Conservation (phyloP, 2,797 vertebrate genomes). For the Chaetophractus vellerosus region DNA sequence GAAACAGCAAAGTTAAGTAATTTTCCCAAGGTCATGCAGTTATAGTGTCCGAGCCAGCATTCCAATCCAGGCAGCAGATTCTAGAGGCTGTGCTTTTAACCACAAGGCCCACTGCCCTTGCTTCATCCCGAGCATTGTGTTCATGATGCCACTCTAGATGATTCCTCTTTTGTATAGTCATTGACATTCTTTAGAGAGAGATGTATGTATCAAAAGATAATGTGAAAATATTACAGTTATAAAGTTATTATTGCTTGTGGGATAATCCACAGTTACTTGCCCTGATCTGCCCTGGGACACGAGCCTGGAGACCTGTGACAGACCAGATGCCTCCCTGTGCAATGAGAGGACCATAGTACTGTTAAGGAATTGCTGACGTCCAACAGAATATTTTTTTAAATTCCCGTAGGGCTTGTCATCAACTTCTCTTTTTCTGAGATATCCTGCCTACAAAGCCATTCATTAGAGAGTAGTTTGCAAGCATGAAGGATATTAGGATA, state of each 20-base stretch:
- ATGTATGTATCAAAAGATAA: neutral
- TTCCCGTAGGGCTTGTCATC: neutral
- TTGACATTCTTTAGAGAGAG: neutral
- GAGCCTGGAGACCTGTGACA: neutral
- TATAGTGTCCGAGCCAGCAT: neutral
- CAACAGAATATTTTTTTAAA: neutral
- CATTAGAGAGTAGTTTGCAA: slow-evolving; percentile 48
- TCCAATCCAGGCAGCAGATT: neutral
- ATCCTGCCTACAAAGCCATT: slow-evolving; percentile 30
- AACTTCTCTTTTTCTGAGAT: slow-evolving; percentile 32
- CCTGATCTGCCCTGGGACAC: neutral
- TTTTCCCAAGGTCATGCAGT: neutral
- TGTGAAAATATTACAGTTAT: neutral
- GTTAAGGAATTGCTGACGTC: neutral
- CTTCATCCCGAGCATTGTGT: too few relatives aligned
- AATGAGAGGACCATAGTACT: neutral
- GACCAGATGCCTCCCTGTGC: neutral
- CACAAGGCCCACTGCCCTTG: neutral
- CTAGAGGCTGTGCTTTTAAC: neutral
- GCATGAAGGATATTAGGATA: slow-evolving; percentile 28
- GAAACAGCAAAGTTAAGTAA: neutral
- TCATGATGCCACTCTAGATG: neutral
- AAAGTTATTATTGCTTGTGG: neutral
- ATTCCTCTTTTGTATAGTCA: slow-evolving; percentile 31
- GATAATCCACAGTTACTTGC: neutral